A percentile compares a stretch with the other conserved stretches of the same genome.
phyloP scores from a whole-genome alignment of 2,113 vertebrate species.

The Anguilla rostrata region DNA sequence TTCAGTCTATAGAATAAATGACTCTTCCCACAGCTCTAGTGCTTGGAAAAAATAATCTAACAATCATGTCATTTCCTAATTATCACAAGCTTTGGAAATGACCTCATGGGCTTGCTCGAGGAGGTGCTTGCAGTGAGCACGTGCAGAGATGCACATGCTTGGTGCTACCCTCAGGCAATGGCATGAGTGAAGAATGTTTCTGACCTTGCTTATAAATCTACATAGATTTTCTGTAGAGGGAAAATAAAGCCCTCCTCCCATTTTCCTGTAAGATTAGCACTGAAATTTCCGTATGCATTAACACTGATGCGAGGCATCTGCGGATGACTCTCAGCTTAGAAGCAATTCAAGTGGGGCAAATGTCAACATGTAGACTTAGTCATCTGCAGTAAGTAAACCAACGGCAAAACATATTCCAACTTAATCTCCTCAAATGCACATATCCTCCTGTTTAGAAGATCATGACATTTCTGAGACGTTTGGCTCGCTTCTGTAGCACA shows the following conservation, averaged over 20 bases:
- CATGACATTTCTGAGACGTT: neutral
- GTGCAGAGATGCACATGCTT: neutral
- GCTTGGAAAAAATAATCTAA: neutral
- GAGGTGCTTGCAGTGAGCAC: neutral
- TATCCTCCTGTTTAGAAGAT: neutral
- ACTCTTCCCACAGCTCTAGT: neutral
- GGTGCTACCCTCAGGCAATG: neutral
- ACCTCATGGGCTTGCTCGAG: neutral
- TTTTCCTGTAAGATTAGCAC: neutral
- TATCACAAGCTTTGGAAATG: neutral
- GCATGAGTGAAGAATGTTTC: conserved; percentile 21
- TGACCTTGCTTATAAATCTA: conserved; percentile 21
- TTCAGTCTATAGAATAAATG: no score
- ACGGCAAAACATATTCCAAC: neutral
- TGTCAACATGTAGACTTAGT: conserved; percentile 66
- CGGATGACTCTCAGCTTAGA: conserved; percentile 61
- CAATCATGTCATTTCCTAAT: neutral
- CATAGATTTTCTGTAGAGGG: neutral
- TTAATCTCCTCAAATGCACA: neutral
- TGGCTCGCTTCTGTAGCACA: no score
- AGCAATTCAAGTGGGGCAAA: conserved; percentile 62
- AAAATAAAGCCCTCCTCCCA: conserved; percentile 5
- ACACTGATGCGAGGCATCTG: conserved; percentile 73
- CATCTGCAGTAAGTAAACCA: neutral
- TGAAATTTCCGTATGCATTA: conserved; percentile 75